These are phyloP conservation scores for Neoscelio sp. DNA, from an alignment of 2,888 invertebrate species.

Conservation along the genomic window DNA sequence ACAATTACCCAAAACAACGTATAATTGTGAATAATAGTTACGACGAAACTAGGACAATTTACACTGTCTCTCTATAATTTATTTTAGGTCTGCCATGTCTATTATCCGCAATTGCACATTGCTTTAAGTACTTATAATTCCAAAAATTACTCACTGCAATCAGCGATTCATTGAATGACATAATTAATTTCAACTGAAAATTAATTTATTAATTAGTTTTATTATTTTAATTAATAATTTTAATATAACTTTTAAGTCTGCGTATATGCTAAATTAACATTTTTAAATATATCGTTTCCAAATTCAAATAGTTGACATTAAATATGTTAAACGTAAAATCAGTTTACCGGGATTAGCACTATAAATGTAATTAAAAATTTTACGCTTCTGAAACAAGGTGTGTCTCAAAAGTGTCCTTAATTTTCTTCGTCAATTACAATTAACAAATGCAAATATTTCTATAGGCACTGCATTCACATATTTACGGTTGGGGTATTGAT, in stretches of 20 bases:
- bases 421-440: not conserved
- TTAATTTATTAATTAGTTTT: constrained; percentile 19
- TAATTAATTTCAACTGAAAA: not conserved
- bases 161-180: constrained; percentile 8
- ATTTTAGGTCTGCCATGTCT: constrained; percentile 29
- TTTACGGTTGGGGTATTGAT: constrained; percentile 42
- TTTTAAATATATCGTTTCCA: too few relatives aligned
- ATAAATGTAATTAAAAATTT: constrained; percentile 3
- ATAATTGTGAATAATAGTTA: constrained; percentile 56
- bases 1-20: constrained; percentile 45
- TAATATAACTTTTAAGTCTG: too few relatives aligned
- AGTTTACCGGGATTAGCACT: too few relatives aligned
- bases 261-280: too few relatives aligned
- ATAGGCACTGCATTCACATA: constrained; percentile 2
- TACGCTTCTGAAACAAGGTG: not conserved
- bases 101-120: constrained; percentile 48
- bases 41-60: constrained; percentile 50
- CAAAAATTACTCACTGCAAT: constrained; percentile 28
- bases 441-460: constrained; percentile 32
- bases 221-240: too few relatives aligned
- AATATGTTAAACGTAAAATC: too few relatives aligned
- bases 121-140: constrained; percentile 45
- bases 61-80: constrained; percentile 53
- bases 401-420: not conserved
- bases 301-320: too few relatives aligned